Conservation (phyloP, 2,797 vertebrate genomes). For the Periophthalmus magnuspinnatus region DNA sequence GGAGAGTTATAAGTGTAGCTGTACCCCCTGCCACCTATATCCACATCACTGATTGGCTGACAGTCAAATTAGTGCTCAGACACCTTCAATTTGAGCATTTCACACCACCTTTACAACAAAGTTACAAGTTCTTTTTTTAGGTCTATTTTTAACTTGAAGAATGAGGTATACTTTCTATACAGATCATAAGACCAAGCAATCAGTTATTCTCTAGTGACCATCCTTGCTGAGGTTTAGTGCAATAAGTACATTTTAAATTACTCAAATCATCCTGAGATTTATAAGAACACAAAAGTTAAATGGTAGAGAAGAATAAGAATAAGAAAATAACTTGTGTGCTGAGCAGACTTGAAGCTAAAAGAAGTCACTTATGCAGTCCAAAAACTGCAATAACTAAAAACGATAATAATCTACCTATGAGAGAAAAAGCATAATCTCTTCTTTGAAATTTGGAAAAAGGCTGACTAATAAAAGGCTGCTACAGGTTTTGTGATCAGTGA, state of each 20-base stretch:
- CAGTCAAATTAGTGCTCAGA: constrained; percentile 24
- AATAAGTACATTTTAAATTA: neutral
- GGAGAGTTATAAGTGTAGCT: constrained; percentile 29
- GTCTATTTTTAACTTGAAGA: neutral
- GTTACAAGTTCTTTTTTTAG: constrained; percentile 11
- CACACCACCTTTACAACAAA: neutral
- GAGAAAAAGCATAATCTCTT: neutral
- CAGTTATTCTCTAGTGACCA: neutral
- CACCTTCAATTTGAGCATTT: constrained; percentile 33
- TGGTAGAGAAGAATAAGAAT: too few species aligned
- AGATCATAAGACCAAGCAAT: neutral
- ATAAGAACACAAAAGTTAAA: too few species aligned
- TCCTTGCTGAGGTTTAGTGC: neutral
- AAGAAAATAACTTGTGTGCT: too few species aligned
- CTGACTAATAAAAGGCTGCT: constrained; percentile 40
- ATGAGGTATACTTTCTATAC: neutral
- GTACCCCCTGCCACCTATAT: constrained; percentile 34
- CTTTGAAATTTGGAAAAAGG: neutral
- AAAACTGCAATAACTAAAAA: neutral
- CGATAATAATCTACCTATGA: neutral
- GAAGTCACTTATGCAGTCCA: neutral
- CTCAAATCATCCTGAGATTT: too few species aligned
- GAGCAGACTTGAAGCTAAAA: too few species aligned
- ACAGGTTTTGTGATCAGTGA: constrained; percentile 56
- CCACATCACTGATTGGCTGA: constrained; percentile 38